Percentiles rank a stretch among this genome's conserved stretches.
phyloP scores from a whole-genome alignment of 2,113 vertebrate species.

The Sorex araneus region DNA sequence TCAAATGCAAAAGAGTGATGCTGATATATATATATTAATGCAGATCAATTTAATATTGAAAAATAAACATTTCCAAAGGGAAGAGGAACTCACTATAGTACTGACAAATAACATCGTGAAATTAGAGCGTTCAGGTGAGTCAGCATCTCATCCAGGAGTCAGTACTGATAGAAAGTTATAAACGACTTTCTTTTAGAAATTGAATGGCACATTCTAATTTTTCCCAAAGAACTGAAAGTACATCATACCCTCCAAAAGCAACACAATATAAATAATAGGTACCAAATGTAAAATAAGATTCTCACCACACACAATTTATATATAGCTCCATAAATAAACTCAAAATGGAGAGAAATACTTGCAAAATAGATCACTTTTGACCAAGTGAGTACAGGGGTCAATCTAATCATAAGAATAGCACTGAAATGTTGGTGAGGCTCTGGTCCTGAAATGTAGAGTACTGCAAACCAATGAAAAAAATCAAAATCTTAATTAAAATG shows the following conservation, averaged over 20 bases:
- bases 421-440: no score
- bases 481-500: no score
- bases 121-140: slow-evolving; percentile 13
- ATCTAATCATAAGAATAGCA: neutral
- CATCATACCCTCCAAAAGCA: neutral
- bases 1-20: slow-evolving; percentile 11
- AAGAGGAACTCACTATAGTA: neutral
- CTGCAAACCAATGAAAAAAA: no score
- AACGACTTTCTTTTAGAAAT: slow-evolving; percentile 53
- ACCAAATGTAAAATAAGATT: slow-evolving; percentile 10
- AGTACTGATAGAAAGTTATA: neutral
- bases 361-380: slow-evolving; percentile 26
- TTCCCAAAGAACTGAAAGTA: neutral
- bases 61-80: slow-evolving; percentile 41
- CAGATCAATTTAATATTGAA: slow-evolving; percentile 38
- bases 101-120: neutral
- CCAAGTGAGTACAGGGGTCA: neutral
- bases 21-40: neutral
- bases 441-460: no score
- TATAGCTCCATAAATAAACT: neutral
- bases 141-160: neutral
- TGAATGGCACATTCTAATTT: neutral
- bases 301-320: neutral
- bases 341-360: neutral
- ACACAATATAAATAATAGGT: slow-evolving; percentile 49